Base-by-base conservation (phyloP, 2,113 vertebrate species). In the Peromyscus californicus region DNA sequence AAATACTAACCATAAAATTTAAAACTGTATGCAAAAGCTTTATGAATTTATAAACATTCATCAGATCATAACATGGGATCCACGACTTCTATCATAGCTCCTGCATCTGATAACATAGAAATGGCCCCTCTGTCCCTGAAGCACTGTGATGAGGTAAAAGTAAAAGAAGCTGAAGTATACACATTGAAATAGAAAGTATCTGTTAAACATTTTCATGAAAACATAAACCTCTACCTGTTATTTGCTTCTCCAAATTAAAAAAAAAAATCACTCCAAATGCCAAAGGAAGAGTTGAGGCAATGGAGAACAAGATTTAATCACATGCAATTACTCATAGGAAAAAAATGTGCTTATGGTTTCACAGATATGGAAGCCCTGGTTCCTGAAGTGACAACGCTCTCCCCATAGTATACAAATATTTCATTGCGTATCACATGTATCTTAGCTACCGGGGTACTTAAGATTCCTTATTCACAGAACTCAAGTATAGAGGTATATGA, bases 201-300 rank as follows among this genome's bases (percentile, higher is more conserved):
- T 39, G 12, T 61, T 39, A 39, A 42, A 42, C 39, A 17, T 63
- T 42, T 31, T 9, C 10, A 17, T 83, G 24, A 36, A n/a, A 59
- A 26, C 12, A 24, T 22, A 36, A 45, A 36, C 12, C 3, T 72
- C 4, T 36, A 10, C 5, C 4, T 83, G 11, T 0, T 45, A 1
- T 61, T 61, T 48, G 7, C 12, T 22, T 57, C 12, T 21, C 13
- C 22, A 48, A 85, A n/a, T 48, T 48, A 48, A 48, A 48, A 48
- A 24, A 61, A 24, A 21, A 19, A 7, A 51, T 29, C 31, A 1
- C 1, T 85, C 21, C 1, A 63, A 63, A 61, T 51, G 26, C 3
- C 5, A 85, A 74, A 15, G 31, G 7, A n/a, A 3, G 9, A 36
- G 3, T 15, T 48, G 39, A 79, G 5, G 13, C 26, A 11, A 42